Evolutionary conservation across 2,888 invertebrate genomes (phyloP).

Genomic region (Tridacna gigas): DNA sequence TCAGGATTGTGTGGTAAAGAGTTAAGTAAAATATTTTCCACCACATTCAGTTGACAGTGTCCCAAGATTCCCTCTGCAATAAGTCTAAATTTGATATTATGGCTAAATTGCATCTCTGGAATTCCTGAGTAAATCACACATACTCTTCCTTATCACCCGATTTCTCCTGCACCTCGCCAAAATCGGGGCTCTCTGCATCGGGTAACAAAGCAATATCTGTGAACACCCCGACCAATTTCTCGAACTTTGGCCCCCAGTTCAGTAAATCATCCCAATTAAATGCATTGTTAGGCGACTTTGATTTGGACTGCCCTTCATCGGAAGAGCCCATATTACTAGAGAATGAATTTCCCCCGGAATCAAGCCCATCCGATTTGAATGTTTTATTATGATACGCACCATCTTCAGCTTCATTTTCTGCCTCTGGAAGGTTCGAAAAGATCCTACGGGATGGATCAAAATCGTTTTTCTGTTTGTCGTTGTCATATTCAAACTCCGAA

Average conservation of each 20-base stretch:
- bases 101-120: conserved; percentile 52
- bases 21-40: no score
- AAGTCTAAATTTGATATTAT: conserved; percentile 45
- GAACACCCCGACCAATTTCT: conserved; percentile 97
- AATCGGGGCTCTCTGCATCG: conserved; percentile 86
- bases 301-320: conserved; percentile 89
- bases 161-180: conserved; percentile 62
- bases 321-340: conserved; percentile 93
- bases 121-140: conserved; percentile 72
- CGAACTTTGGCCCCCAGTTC: conserved; percentile 98
- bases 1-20: no score
- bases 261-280: conserved; percentile 97
- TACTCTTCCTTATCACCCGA: conserved; percentile 75
- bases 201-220: conserved; percentile 98
- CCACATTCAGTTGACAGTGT: no score
- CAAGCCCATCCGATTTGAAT: conserved; percentile 92
- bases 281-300: conserved; percentile 87
- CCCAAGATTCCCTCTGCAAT: not conserved
- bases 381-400: conserved; percentile 66
- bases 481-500: conserved; percentile 98
- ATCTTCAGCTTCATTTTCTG: conserved; percentile 80
- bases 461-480: conserved; percentile 85
- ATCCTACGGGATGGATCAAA: conserved; percentile 87
- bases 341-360: conserved; percentile 96
- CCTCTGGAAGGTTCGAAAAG: conserved; percentile 86